Evolutionary conservation across 2,888 invertebrate species (phyloP).

Genomic region (Hyposoter didymator): DNA sequence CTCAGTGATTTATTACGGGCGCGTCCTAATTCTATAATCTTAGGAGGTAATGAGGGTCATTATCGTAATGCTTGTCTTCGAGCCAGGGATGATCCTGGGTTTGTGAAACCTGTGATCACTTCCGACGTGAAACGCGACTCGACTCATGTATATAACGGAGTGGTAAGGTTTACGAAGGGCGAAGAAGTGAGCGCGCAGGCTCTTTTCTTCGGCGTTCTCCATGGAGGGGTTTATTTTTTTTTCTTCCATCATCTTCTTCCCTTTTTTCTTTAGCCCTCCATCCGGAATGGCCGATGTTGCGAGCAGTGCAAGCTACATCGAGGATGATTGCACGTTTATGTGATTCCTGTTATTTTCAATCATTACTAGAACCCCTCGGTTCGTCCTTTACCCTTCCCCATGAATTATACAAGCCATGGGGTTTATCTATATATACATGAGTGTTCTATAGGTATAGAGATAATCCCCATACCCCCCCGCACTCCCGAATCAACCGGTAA

Average conservation of each 20-base stretch:
- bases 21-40: slow-evolving; percentile 82
- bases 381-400: slow-evolving; percentile 56
- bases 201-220: slow-evolving; percentile 12
- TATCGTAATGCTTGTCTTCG: slow-evolving; percentile 82
- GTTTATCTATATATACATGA: not conserved
- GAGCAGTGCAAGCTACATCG: slow-evolving; percentile 52
- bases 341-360: slow-evolving; percentile 83
- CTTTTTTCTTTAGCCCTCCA: slow-evolving; percentile 55
- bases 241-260: not conserved
- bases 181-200: slow-evolving; percentile 3
- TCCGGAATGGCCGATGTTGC: slow-evolving; percentile 70
- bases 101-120: slow-evolving; percentile 72
- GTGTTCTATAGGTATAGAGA: slow-evolving; percentile 34
- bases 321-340: slow-evolving; percentile 81
- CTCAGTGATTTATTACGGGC: slow-evolving; percentile 79
- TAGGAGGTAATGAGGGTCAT: slow-evolving; percentile 79
- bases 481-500: slow-evolving; percentile 73
- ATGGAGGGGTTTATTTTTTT: slow-evolving; percentile 8
- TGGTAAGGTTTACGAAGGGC: slow-evolving; percentile 35
- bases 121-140: slow-evolving; percentile 60
- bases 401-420: not conserved
- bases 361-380: slow-evolving; percentile 76
- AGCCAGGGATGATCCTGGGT: slow-evolving; percentile 77
- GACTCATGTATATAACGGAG: slow-evolving; percentile 63
- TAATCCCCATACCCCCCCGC: slow-evolving; percentile 58